Evolutionary conservation across 1,140 invertebrate genomes (phyloP), one percentile per base, ranked within the genome.

Genomic region (Dysdera silvatica): DNA sequence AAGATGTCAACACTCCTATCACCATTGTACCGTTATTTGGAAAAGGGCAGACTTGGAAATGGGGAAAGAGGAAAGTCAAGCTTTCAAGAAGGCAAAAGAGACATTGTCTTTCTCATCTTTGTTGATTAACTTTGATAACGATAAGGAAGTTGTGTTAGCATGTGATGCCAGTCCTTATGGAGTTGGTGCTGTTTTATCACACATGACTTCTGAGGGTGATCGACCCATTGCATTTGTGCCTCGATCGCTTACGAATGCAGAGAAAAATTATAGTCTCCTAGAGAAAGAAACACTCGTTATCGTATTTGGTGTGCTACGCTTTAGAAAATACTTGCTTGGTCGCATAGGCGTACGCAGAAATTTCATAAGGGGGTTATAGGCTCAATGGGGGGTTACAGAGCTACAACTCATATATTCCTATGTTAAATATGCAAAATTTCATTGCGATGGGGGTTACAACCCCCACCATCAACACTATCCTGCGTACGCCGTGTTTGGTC

Each of bases 211-310:
- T 65, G 76, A 72, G 2, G 53, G 53, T 3, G 77, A 80, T 65
- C 49, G 71, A 59, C 75, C 76, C 0, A 76, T 83, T 20, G 72
- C 72, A 12, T 81, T 70, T 69, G 78, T 73, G 12, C 81, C 79
- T 10, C 66, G 74, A 48, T 72, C 73, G 1, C 67, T 82, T 31
- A 71, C 68, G n/a, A 41, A 69, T 31, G 67, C 77, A 5, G 76
- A 82, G 67, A 65, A 71, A 67, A 80, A 76, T 54, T 80, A 82
- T 52, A 61, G 74, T 10, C 76, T 79, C 61, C 76, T 80, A 28
- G 78, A 84, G 32, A 80, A 76, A 67, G 80, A 84, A 72, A 78
- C 76, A 7, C 66, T 80, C n/a, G 74, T 76, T 2, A 75, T 83
- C 12, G 61, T 82, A 1, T 82, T 73, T 69, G 77, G 74, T 4